Conservation (phyloP, 2,888 invertebrate genomes). For the Formica aserva region DNA sequence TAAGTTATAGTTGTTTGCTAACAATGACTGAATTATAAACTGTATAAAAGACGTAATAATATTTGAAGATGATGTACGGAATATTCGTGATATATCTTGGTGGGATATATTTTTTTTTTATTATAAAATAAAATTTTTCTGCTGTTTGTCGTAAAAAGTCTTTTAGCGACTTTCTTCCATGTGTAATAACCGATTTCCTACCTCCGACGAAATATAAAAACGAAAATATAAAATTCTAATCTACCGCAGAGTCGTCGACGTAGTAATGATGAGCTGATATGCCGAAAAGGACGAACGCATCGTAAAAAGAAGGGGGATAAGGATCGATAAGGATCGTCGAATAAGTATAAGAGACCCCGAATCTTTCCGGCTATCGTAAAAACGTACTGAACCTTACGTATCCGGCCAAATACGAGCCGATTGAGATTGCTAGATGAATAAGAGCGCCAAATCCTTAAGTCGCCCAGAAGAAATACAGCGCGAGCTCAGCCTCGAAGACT, state of each 20-base stretch:
- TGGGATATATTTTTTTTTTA: conserved; percentile 2
- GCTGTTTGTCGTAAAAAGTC: neutral
- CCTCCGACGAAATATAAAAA: conserved; percentile 22
- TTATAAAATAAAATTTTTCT: conserved; percentile 22
- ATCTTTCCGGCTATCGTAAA: conserved; percentile 46
- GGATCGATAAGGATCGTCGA: conserved; percentile 66
- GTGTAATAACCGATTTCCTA: conserved; percentile 60
- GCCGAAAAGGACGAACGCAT: conserved; percentile 47
- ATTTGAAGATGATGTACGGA: neutral
- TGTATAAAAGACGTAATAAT: neutral
- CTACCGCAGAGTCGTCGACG: conserved; percentile 46
- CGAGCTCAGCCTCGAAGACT: conserved; percentile 38
- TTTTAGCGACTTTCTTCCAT: neutral
- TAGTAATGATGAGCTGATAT: conserved; percentile 61
- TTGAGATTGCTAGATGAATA: conserved; percentile 57
- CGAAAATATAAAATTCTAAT: conserved; percentile 65
- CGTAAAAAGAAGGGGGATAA: conserved; percentile 50
- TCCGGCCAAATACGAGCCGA: conserved; percentile 37
- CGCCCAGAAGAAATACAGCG: conserved; percentile 54
- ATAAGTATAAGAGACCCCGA: conserved; percentile 25
- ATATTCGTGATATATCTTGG: conserved; percentile 7
- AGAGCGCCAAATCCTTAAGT: conserved; percentile 52
- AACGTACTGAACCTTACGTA: conserved; percentile 45
- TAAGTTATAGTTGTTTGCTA: neutral
- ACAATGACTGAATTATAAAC: neutral